phyloP scores from a whole-genome alignment of 2,888 invertebrate species.

The Xestoiulus laeticollis region DNA sequence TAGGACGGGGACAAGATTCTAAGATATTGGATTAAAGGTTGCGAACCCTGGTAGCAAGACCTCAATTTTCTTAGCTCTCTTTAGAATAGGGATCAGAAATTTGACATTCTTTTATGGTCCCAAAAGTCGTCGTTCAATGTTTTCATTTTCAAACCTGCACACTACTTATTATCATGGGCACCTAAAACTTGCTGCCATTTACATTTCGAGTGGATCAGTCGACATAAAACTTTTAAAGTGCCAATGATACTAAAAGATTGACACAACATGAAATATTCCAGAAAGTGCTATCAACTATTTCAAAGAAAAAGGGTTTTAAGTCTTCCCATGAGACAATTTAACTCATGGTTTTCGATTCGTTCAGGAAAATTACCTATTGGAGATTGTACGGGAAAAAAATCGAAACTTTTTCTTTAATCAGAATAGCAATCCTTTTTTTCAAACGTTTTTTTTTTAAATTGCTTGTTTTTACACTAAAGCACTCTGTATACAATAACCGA shows the following conservation, averaged over 20 bases:
- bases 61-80: background rate
- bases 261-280: background rate
- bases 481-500: no score
- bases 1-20: background rate
- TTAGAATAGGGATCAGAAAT: background rate
- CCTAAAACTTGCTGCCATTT: background rate
- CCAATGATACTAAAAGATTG: background rate
- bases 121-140: background rate
- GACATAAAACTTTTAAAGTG: background rate
- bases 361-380: background rate
- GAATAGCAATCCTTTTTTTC: background rate
- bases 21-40: slow-evolving; percentile 1
- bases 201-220: background rate
- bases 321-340: background rate
- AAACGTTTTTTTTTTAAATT: background rate
- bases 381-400: background rate
- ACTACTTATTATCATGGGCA: background rate
- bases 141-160: background rate
- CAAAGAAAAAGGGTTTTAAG: background rate
- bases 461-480: no score
- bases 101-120: background rate
- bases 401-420: background rate
- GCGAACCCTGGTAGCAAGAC: background rate
- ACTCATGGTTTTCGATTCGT: background rate
- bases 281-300: background rate